Conservation (phyloP, 2,113 vertebrate species). For the Baryphthengus martii region DNA sequence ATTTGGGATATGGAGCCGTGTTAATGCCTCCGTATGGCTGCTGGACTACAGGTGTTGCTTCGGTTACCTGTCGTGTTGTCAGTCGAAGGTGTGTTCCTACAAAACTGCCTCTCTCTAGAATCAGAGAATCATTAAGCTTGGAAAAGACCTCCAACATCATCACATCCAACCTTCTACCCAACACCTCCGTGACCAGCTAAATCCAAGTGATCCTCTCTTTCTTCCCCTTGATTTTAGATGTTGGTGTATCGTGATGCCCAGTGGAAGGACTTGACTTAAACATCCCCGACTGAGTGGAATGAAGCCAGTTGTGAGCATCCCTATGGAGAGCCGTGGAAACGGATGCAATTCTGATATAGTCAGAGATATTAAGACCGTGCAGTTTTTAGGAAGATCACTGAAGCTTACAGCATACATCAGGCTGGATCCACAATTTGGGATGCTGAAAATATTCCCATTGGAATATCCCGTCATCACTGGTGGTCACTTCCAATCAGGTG, state of each 20-base stretch:
- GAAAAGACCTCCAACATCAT: no score
- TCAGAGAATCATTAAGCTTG: no score
- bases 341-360: neutral
- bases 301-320: neutral
- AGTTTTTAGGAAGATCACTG: neutral
- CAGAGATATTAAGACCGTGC: neutral
- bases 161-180: no score
- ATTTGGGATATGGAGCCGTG: neutral
- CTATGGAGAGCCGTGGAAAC: neutral
- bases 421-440: neutral
- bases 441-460: neutral
- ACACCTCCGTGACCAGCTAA: no score
- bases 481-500: neutral
- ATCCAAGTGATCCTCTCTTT: neutral
- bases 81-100: neutral
- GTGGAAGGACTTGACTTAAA: neutral
- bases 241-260: neutral
- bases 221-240: neutral
- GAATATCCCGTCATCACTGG: neutral
- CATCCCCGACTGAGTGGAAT: neutral
- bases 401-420: fast-evolving
- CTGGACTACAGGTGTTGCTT: neutral
- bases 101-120: neutral
- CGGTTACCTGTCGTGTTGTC: neutral
- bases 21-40: neutral